phyloP scores from a whole-genome alignment of 1,140 invertebrate genomes.

The Hycleus cichorii region DNA sequence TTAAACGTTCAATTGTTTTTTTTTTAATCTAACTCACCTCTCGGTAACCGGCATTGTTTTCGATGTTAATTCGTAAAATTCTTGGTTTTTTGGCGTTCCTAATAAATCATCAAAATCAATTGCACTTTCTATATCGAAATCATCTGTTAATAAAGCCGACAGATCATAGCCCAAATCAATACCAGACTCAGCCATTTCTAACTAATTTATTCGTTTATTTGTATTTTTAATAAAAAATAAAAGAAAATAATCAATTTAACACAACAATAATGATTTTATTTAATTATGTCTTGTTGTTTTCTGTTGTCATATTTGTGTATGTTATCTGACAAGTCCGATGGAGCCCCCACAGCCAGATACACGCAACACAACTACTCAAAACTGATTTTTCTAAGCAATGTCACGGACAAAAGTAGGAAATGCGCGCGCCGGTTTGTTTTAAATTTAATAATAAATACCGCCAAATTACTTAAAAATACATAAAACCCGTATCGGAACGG shows the following conservation, averaged over 20 bases:
- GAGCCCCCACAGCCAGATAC: slow-evolving; percentile 1
- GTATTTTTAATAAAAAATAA: too few relatives aligned
- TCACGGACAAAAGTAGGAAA: slow-evolving; percentile 24
- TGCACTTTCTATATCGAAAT: slow-evolving; percentile 48
- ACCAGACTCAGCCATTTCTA: slow-evolving; percentile 51
- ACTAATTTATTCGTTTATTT: not conserved
- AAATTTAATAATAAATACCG: too few relatives aligned
- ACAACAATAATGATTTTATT: slow-evolving; percentile 1
- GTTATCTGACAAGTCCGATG: slow-evolving; percentile 2
- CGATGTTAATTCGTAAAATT: slow-evolving; percentile 59
- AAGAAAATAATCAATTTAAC: too few relatives aligned
- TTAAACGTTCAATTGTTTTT: too few relatives aligned
- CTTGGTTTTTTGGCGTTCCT: slow-evolving; percentile 55
- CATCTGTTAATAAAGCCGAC: slow-evolving; percentile 50
- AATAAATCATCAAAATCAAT: slow-evolving; percentile 48
- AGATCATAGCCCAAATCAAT: slow-evolving; percentile 67
- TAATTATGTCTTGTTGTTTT: not conserved
- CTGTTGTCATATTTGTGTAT: slow-evolving; percentile 5
- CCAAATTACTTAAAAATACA: too few relatives aligned
- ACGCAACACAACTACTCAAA: slow-evolving; percentile 10
- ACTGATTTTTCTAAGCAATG: slow-evolving; percentile 30
- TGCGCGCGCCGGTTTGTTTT: slow-evolving; percentile 1
- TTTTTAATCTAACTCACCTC: slow-evolving; percentile 44
- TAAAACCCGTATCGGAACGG: too few relatives aligned
- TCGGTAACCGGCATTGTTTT: slow-evolving; percentile 55